Evolutionary conservation across 2,888 invertebrate genomes (phyloP).

Genomic region (Rhaphigaster nebulosa): DNA sequence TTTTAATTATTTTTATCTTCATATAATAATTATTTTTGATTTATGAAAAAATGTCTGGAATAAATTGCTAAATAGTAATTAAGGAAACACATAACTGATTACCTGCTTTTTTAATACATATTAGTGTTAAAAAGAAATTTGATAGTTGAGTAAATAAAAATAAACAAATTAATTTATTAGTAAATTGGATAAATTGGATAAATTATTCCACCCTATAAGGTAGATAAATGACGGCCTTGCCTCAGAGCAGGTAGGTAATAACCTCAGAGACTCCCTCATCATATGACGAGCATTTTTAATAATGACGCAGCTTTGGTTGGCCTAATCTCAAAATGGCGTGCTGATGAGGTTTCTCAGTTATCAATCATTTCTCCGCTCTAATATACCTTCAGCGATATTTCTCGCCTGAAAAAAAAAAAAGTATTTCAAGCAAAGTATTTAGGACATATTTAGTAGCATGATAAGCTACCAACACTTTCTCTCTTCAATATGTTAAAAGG

Average conservation of each 20-base stretch:
- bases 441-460: not conserved
- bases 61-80: too few species aligned
- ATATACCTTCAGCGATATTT: conserved; percentile 5
- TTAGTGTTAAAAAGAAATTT: too few species aligned
- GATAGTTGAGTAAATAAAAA: too few species aligned
- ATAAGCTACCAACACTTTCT: not conserved
- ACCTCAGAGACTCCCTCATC: not conserved
- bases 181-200: not conserved
- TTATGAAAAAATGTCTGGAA: too few species aligned
- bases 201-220: not conserved
- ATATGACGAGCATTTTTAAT: conserved; percentile 22
- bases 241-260: not conserved
- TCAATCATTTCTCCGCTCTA: not conserved
- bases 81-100: too few species aligned
- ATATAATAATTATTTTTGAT: too few species aligned
- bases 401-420: not conserved
- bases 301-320: not conserved
- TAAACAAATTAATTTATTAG: too few species aligned
- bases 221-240: not conserved
- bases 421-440: not conserved
- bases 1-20: too few species aligned
- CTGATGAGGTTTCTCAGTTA: not conserved
- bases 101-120: too few species aligned
- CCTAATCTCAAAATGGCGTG: conserved; percentile 40
- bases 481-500: not conserved